phyloP scores from a whole-genome alignment of 2,888 invertebrate species.

The Autographa gamma region DNA sequence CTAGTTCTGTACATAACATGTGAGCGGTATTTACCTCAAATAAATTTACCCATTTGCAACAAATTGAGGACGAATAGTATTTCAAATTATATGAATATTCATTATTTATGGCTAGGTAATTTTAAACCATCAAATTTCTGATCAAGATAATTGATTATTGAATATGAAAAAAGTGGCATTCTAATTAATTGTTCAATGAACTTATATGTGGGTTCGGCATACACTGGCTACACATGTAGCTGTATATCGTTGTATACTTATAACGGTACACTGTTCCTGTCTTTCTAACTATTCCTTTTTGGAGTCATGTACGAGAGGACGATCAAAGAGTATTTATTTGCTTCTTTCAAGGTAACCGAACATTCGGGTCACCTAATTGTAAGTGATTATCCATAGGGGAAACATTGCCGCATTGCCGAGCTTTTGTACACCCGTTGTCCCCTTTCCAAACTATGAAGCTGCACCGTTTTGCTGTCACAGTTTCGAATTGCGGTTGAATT shows the following conservation, averaged over 20 bases:
- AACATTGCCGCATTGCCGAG: constrained; percentile 2
- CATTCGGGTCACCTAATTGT: constrained; percentile 8
- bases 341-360: constrained; percentile 4
- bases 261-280: background rate
- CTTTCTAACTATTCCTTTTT: background rate
- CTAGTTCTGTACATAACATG: too few relatives aligned
- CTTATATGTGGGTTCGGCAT: background rate
- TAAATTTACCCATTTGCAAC: background rate
- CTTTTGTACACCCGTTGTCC: background rate
- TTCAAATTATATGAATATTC: constrained; percentile 28
- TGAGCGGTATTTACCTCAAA: background rate
- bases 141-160: constrained; percentile 30
- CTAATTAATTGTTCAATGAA: constrained; percentile 28
- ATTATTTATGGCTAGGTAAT: constrained; percentile 28
- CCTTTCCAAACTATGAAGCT: background rate
- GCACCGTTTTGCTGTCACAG: background rate
- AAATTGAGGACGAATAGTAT: constrained; percentile 13
- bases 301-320: background rate
- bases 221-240: background rate
- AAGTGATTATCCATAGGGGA: constrained; percentile 3
- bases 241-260: background rate
- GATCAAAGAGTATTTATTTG: constrained; percentile 4
- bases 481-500: background rate
- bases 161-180: constrained; percentile 11
- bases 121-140: constrained; percentile 25